phyloP scores from a whole-genome alignment of 2,888 invertebrate species.

The Galeruca laticollis region DNA sequence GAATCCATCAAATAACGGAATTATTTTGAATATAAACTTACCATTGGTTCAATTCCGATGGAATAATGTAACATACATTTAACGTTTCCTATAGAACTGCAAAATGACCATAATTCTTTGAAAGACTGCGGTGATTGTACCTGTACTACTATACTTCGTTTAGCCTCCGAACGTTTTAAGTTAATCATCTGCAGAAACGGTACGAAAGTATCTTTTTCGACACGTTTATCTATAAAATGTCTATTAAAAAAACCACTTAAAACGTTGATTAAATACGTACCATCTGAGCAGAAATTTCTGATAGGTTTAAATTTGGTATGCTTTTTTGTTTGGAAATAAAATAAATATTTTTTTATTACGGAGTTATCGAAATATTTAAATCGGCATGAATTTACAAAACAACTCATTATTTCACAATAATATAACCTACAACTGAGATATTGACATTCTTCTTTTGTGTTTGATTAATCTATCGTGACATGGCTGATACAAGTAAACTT shows the following conservation, averaged over 20 bases:
- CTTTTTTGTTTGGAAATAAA: constrained; percentile 18
- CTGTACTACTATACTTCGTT: constrained; percentile 80
- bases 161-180: constrained; percentile 75
- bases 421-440: constrained; percentile 19
- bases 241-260: not conserved
- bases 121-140: constrained; percentile 79
- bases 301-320: constrained; percentile 8
- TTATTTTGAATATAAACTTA: constrained; percentile 45
- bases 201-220: constrained; percentile 47
- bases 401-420: constrained; percentile 12
- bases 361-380: constrained; percentile 17
- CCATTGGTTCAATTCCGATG: constrained; percentile 62
- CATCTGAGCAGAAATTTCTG: constrained; percentile 17
- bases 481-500: not conserved
- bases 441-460: not conserved
- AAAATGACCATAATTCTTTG: constrained; percentile 77
- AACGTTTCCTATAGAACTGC: constrained; percentile 75
- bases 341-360: constrained; percentile 1
- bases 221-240: constrained; percentile 9
- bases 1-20: constrained; percentile 12
- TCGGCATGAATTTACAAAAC: constrained; percentile 14
- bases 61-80: constrained; percentile 76
- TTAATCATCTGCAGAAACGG: constrained; percentile 72
- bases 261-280: not conserved
- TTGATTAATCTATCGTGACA: too few species aligned